phyloP scores from a whole-genome alignment of 1,140 invertebrate species.

The Schmidtea mediterranea region DNA sequence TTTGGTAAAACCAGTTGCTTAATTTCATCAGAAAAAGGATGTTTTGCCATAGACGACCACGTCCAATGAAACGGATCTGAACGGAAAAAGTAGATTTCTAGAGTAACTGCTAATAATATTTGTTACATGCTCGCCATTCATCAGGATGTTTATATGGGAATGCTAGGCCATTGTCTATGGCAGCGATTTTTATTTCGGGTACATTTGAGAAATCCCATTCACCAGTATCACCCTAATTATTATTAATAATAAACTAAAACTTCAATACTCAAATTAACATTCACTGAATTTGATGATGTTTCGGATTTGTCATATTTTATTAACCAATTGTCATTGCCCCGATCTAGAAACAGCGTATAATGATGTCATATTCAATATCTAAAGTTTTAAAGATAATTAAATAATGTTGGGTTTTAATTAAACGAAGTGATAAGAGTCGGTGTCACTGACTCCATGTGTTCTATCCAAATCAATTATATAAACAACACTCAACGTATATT shows the following conservation, averaged over 20 bases:
- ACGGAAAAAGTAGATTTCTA: neutral
- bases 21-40: conserved; percentile 65
- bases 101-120: neutral
- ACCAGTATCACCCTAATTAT: too few relatives aligned
- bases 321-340: conserved; percentile 97
- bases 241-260: neutral
- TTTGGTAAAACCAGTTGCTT: conserved; percentile 64
- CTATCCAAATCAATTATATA: too few relatives aligned
- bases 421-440: too few relatives aligned
- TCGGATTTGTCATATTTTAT: conserved; percentile 29
- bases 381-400: too few relatives aligned
- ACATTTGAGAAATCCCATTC: conserved; percentile 27
- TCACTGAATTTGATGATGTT: too few relatives aligned
- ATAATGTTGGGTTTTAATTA: too few relatives aligned
- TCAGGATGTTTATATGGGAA: conserved; percentile 99
- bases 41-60: conserved; percentile 79
- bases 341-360: too few relatives aligned
- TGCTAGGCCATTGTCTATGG: conserved; percentile 92
- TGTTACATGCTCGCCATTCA: conserved; percentile 63
- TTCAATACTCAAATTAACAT: neutral
- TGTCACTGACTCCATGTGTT: too few relatives aligned
- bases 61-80: conserved; percentile 87
- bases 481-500: too few relatives aligned
- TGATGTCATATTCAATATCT: too few relatives aligned
- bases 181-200: conserved; percentile 60